Conservation (phyloP, 2,888 invertebrate genomes). For the Mythimna loreyi region DNA sequence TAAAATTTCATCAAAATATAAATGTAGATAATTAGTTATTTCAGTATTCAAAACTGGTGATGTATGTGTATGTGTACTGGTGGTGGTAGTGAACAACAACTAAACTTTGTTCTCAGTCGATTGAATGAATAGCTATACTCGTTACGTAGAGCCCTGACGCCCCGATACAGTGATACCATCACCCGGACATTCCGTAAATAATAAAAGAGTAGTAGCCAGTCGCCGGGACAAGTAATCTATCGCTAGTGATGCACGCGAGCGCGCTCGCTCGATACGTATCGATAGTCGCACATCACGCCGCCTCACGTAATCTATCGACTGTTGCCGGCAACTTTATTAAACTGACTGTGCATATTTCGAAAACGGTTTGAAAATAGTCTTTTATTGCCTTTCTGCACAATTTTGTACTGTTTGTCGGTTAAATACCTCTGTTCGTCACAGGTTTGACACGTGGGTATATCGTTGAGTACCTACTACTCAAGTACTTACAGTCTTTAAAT, state of each 20-base stretch:
- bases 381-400: not conserved
- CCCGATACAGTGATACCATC: slow-evolving; percentile 10
- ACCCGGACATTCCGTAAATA: slow-evolving; percentile 32
- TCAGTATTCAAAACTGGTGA: not conserved
- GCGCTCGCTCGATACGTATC: slow-evolving; percentile 14
- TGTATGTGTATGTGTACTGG: too few species aligned
- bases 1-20: not conserved
- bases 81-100: not conserved
- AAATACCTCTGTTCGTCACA: too few species aligned
- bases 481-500: too few species aligned
- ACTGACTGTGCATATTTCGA: slow-evolving; percentile 30
- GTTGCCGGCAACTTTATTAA: slow-evolving; percentile 27
- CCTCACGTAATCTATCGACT: slow-evolving; percentile 15
- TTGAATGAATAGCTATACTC: not conserved
- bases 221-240: slow-evolving; percentile 35
- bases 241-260: slow-evolving; percentile 33
- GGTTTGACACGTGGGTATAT: too few species aligned
- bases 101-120: not conserved
- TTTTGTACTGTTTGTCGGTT: not conserved
- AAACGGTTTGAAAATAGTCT: slow-evolving; percentile 15
- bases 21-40: not conserved
- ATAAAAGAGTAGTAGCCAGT: slow-evolving; percentile 40
- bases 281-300: slow-evolving; percentile 16
- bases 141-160: not conserved
- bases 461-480: too few species aligned